Evolutionary conservation across 2,888 invertebrate species (phyloP).

Genomic region (Ypsolopha scabrella): DNA sequence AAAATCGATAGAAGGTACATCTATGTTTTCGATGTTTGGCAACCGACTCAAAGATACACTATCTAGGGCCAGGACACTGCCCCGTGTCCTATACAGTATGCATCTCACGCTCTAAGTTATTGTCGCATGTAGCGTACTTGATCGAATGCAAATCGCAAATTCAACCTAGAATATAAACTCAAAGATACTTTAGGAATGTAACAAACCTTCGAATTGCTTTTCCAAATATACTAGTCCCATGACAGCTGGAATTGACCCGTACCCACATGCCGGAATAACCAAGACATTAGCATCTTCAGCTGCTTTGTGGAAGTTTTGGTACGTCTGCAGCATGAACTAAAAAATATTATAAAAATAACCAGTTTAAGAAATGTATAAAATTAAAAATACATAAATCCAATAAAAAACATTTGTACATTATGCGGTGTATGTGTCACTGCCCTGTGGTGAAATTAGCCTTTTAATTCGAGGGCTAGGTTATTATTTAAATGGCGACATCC

Average conservation of each 20-base stretch:
- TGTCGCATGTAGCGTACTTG: no score
- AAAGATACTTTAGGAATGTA: not conserved
- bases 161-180: not conserved
- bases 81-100: not conserved
- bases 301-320: conserved; percentile 21
- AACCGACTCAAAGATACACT: not conserved
- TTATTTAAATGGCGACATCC: no score
- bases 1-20: not conserved
- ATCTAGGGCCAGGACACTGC: no score
- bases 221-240: conserved; percentile 30
- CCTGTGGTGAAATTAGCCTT: no score
- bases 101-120: conserved; percentile 5
- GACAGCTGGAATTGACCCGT: conserved; percentile 24
- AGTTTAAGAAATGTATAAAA: no score
- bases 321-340: conserved; percentile 33
- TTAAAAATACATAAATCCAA: no score
- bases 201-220: conserved; percentile 30
- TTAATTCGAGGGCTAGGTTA: no score
- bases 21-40: not conserved
- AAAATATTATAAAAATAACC: conserved; percentile 6
- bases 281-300: conserved; percentile 31
- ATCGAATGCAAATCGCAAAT: not conserved
- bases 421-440: no score
- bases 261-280: conserved; percentile 37
- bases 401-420: no score